Percentiles rank a stretch among this genome's conserved stretches.
phyloP scores from a whole-genome alignment of 2,888 invertebrate species.

The Caenorhabditis doughertyi region DNA sequence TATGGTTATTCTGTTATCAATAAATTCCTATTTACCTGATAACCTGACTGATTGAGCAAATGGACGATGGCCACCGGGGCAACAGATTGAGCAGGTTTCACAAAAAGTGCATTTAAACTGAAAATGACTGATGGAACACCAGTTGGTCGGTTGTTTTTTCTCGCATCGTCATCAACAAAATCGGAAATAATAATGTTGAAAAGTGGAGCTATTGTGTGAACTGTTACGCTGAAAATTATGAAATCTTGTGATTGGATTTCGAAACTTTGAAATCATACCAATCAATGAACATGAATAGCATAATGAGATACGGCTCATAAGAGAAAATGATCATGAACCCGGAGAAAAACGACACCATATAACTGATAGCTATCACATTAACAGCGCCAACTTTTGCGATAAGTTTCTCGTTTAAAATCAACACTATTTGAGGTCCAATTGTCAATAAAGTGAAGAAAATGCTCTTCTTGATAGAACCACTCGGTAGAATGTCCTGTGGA shows the following conservation, averaged over 20 bases:
- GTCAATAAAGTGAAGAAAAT: conserved; percentile 80
- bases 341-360: conserved; percentile 73
- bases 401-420: conserved; percentile 76
- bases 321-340: conserved; percentile 72
- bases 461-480: conserved; percentile 77
- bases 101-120: conserved; percentile 81
- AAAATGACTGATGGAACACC: conserved; percentile 81
- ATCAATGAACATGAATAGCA: conserved; percentile 82
- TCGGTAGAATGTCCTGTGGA: conserved; percentile 76
- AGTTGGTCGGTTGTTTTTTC: conserved; percentile 66
- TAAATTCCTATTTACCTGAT: no score
- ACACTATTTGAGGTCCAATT: conserved; percentile 77
- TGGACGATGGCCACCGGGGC: conserved; percentile 80
- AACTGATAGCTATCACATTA: conserved; percentile 70
- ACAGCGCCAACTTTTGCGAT: conserved; percentile 73
- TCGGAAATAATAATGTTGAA: conserved; percentile 82
- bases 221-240: conserved; percentile 73
- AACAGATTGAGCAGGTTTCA: conserved; percentile 81
- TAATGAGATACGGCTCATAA: conserved; percentile 72
- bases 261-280: conserved; percentile 60
- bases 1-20: no score
- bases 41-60: conserved; percentile 76
- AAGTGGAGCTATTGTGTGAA: conserved; percentile 80
- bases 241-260: not conserved
- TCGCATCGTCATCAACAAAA: conserved; percentile 81